Percentiles rank a stretch among this genome's conserved stretches.
Evolutionary conservation across 53 echinoderm and acorn worm species (phyloP).

Genomic region (Crossaster papposus): DNA sequence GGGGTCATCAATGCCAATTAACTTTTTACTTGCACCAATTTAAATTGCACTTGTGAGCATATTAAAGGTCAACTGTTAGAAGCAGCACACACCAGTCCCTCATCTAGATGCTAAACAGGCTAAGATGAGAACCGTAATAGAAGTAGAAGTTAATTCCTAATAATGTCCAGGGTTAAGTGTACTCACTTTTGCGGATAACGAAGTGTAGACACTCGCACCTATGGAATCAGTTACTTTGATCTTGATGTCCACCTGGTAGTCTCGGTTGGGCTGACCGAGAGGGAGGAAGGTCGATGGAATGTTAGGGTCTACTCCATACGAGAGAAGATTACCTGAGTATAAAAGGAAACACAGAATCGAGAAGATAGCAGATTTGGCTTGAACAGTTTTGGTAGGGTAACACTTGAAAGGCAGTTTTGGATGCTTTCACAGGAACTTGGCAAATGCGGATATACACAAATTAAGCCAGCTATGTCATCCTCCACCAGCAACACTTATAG

Average conservation of each 20-base stretch:
- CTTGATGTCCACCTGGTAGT: conserved; percentile 65
- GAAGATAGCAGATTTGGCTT: neutral
- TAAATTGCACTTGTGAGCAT: no score
- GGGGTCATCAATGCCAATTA: no score
- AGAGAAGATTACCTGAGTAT: conserved; percentile 72
- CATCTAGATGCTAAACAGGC: no score
- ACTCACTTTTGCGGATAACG: conserved; percentile 68
- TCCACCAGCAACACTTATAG: no score
- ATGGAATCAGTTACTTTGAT: conserved; percentile 73
- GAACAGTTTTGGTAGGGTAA: neutral
- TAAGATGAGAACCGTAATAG: no score
- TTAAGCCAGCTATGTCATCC: no score
- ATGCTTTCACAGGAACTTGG: no score
- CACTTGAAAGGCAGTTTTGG: neutral
- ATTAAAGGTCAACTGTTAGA: no score
- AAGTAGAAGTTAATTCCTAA: neutral
- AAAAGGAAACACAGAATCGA: neutral
- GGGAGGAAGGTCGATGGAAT: conserved; percentile 80
- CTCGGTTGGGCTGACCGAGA: conserved; percentile 59
- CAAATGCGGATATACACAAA: no score
- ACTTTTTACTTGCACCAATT: no score
- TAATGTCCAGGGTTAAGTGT: neutral
- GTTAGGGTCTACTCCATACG: conserved; percentile 78
- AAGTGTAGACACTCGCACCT: conserved; percentile 63
- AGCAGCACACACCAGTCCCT: no score